phyloP scores from a whole-genome alignment of 2,888 invertebrate species.

The Bellardia bayeri region DNA sequence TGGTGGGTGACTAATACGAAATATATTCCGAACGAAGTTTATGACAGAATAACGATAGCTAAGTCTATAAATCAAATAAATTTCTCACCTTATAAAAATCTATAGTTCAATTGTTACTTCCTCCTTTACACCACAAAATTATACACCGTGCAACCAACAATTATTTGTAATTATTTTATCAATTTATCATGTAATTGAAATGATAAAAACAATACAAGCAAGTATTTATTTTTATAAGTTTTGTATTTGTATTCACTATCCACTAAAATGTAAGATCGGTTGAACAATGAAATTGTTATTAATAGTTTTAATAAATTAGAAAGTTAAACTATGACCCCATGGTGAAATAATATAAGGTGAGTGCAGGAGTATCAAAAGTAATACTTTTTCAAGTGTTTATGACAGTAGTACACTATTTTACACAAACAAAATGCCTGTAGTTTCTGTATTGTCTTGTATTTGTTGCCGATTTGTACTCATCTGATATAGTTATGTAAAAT shows the following conservation, averaged over 20 bases:
- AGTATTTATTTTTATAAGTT: no score
- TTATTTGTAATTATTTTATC: conserved; percentile 21
- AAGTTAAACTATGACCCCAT: background rate
- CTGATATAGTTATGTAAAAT: no score
- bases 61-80: no score
- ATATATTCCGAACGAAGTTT: no score
- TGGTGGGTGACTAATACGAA: no score
- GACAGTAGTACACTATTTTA: no score
- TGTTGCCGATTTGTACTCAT: no score
- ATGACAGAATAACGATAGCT: no score
- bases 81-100: no score
- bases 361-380: background rate
- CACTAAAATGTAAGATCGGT: background rate
- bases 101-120: background rate
- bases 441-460: no score
- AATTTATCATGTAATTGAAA: conserved; percentile 25
- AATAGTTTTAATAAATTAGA: background rate
- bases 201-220: background rate
- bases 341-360: background rate
- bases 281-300: background rate
- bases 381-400: background rate
- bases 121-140: background rate
- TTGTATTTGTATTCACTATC: background rate
- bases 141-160: background rate
- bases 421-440: no score